Base-by-base conservation (phyloP, 2,113 vertebrate genomes). In the Onychostoma macrolepis region DNA sequence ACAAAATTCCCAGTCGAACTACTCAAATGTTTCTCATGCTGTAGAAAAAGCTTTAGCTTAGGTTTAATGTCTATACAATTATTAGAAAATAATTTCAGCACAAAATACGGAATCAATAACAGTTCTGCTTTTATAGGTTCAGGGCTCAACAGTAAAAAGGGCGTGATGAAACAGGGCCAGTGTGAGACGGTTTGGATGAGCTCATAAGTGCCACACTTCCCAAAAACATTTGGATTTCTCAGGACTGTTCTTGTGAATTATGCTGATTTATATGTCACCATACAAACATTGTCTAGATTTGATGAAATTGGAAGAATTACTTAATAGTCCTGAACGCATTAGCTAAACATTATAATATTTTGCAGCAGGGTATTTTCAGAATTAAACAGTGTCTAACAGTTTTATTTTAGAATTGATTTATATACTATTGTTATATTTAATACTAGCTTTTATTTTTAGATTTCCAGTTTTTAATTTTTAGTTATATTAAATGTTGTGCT, bases 1-100 rank as follows among this genome's bases (percentile, higher is more conserved):
- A 36, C 88, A 84, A 26, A 80, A 13, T 82, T 82, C 41, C 41
- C 10, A 30, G 11, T 67, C 3, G 7, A 58, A 80, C n/a, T 26
- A 26, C 33, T 61, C 6, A n/a, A 58, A 80, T 80, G 10, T 36
- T 56, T 74, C 3, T 36, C 3, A 6, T 36, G 17, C 30, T 58
- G 28, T 36, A 53, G 30, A 19, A 6, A 15, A 80, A 38, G 30
- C 78, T 26, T 24, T n/a, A n/a, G n/a, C n/a, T 11, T 41, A 3
- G 30, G 36, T 38, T 38, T 26, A 41, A 41, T 80, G 6, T 75
- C 72, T 11, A 38, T 38, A 7, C 24, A n/a, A 12, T 74, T 11
- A 24, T 67, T 4, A 8, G 53, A 24, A 58, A 77, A 19, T 9
- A 2, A 3, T 56, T 78, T 12, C 13, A 11, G 30, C 17, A 3